Evolutionary conservation across 1,140 invertebrate genomes (phyloP).

Genomic region (Drosophila nikananu): DNA sequence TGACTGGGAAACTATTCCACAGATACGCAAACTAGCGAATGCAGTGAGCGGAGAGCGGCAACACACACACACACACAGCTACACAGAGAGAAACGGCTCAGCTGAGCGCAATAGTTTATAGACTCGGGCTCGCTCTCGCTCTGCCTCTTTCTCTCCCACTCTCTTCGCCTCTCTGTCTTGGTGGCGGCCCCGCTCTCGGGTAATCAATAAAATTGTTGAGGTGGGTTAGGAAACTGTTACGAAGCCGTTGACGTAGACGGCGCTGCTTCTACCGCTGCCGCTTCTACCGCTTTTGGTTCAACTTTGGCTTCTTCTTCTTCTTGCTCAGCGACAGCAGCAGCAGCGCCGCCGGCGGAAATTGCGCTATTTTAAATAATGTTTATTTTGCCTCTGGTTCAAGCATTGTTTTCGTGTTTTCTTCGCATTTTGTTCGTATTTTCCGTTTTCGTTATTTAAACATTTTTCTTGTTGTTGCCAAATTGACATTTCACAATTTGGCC

Average conservation of each 20-base stretch:
- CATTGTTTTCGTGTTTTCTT: constrained; percentile 30
- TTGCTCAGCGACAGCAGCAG: constrained; percentile 21
- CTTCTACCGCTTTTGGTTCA: constrained; percentile 17
- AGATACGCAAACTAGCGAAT: constrained; percentile 50
- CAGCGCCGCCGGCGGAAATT: constrained; percentile 73
- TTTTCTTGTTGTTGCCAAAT: constrained; percentile 73
- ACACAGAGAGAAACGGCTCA: constrained; percentile 39
- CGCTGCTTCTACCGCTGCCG: constrained; percentile 29
- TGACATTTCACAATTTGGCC: constrained; percentile 74
- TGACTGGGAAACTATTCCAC: constrained; percentile 78
- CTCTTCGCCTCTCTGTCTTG: constrained; percentile 18
- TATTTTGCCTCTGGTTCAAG: constrained; percentile 62
- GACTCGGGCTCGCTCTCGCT: constrained; percentile 37
- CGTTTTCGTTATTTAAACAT: constrained; percentile 64
- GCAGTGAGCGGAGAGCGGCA: constrained; percentile 50
- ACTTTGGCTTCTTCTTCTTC: constrained; percentile 39
- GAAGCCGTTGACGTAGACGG: constrained; percentile 64
- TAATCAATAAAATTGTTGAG: constrained; percentile 86
- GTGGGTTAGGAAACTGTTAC: constrained; percentile 85
- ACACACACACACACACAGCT: constrained; percentile 5
- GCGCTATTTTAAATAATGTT: constrained; percentile 85
- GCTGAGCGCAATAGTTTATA: constrained; percentile 68
- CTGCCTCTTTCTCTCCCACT: constrained; percentile 25
- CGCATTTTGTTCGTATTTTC: constrained; percentile 33
- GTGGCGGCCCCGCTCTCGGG: constrained; percentile 72